phyloP scores from a whole-genome alignment of 1,140 invertebrate species.

The Apis laboriosa region DNA sequence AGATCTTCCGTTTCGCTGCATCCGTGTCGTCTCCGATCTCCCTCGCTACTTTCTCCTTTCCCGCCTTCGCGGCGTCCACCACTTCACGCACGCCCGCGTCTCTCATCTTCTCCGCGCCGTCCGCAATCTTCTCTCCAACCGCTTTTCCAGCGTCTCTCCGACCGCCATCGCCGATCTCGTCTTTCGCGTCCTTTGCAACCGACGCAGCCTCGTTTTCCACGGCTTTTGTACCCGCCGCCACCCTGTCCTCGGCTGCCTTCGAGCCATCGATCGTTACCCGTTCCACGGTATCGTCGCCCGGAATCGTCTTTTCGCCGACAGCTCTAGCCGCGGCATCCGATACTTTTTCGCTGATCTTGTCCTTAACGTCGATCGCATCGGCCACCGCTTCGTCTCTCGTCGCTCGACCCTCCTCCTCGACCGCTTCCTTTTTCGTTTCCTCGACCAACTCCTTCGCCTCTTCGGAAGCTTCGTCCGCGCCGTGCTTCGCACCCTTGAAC shows the following conservation, averaged over 20 bases:
- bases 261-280: conserved; percentile 51
- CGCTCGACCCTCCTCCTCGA: conserved; percentile 47
- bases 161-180: background rate
- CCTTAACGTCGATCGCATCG: conserved; percentile 11
- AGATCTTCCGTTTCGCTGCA: conserved; percentile 39
- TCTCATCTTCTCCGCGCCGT: background rate
- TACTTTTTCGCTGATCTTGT: background rate
- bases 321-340: conserved; percentile 2
- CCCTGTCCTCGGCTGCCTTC: conserved; percentile 35
- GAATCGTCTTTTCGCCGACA: conserved; percentile 13
- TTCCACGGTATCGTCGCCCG: conserved; percentile 15
- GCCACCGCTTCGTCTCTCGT: conserved; percentile 34
- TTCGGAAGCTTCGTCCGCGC: conserved; percentile 9
- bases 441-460: conserved; percentile 36
- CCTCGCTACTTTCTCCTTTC: conserved; percentile 35
- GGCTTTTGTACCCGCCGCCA: conserved; percentile 10
- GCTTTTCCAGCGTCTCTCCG: conserved; percentile 12
- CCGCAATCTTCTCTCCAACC: conserved; percentile 17
- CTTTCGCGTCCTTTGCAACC: conserved; percentile 18
- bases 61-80: conserved; percentile 1
- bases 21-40: conserved; percentile 49
- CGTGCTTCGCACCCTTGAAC: conserved; percentile 30
- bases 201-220: background rate
- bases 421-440: conserved; percentile 56
- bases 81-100: background rate